Evolutionary conservation across 2,888 invertebrate species (phyloP), one percentile per base, ranked within the genome.

Genomic region (Stenichneumon culpator): DNA sequence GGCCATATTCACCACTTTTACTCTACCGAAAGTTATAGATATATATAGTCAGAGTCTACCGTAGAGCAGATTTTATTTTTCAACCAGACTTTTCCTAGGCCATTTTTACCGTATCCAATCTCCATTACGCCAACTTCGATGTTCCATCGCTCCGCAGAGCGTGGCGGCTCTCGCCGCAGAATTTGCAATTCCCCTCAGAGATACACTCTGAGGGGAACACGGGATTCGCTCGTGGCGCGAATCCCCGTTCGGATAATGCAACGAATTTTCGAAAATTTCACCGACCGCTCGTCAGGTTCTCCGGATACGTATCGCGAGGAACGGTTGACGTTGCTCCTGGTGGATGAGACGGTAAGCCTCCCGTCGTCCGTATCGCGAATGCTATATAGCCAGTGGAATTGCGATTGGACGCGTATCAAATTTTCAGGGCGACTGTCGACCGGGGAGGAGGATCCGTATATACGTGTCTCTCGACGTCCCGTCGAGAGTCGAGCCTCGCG

Each of bases 211-310:
- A n/a, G n/a, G n/a, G n/a, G n/a, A n/a, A n/a, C n/a, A n/a, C n/a
- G n/a, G n/a, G n/a, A 22, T 44, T n/a, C 14, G 52, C 25, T 54
- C 22, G 3, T n/a, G 36, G 32, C 50, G 67, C 39, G 28, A 65
- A 52, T 32, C 36, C 52, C 28, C 63, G 50, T 44, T 39, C 16
- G 73, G 79, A 74, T 79, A 69, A 36, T 77, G 67, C 36, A 52
- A 52, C 36, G 77, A 78, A 82, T 79, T 84, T 84, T 82, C 78
- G 78, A 82, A 77, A 82, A 81, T 81, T 73, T 54, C 78, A 63
- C 16, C 52, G 50, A 32, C 44, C 36, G n/a, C 2, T 16, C 50
- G 65, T 65, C 67, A 54, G 44, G 9, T 50, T 14, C 28, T 52
- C 16, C 52, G 57, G 75, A 80, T 77, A 75, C 79, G 57, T 79